These are phyloP conservation scores for Clupea harengus DNA, from an alignment of 2,113 vertebrate genomes.

Conservation along the genomic window DNA sequence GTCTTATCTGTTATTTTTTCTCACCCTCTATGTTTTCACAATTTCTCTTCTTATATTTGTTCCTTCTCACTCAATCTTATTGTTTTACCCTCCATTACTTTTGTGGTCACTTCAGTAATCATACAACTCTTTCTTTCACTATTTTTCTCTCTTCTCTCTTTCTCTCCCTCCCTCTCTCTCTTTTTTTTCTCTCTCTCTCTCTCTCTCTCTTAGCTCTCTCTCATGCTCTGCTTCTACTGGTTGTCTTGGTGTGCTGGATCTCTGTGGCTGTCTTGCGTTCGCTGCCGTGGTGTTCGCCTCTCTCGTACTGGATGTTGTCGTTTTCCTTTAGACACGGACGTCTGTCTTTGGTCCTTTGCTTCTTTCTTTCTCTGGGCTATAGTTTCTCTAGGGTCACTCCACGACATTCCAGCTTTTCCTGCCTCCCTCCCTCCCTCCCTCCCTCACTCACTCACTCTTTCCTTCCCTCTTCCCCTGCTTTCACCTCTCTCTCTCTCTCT, in stretches of 20 bases:
- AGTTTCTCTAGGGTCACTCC: background rate
- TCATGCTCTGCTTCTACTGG: slow-evolving; percentile 65
- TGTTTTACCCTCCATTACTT: background rate
- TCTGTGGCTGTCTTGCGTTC: slow-evolving; percentile 60
- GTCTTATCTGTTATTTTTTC: slow-evolving; percentile 72
- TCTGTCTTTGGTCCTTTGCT: slow-evolving; percentile 57
- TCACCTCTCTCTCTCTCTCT: slow-evolving; percentile 40
- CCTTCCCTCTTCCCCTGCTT: slow-evolving; percentile 59
- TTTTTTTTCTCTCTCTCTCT: slow-evolving; percentile 32
- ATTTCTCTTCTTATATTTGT: slow-evolving; percentile 35
- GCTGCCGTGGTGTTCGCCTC: background rate
- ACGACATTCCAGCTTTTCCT: slow-evolving; percentile 51
- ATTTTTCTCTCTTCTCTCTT: slow-evolving; percentile 25
- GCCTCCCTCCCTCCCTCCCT: slow-evolving; percentile 46
- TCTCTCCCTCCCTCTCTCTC: slow-evolving; percentile 49
- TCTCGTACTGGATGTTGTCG: slow-evolving; percentile 23
- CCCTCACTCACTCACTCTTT: slow-evolving; percentile 45
- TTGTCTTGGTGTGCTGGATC: slow-evolving; percentile 68
- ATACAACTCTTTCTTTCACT: slow-evolving; percentile 40
- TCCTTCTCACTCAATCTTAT: slow-evolving; percentile 29
- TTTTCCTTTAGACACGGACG: slow-evolving; percentile 29
- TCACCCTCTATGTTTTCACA: slow-evolving; percentile 33
- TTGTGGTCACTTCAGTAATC: slow-evolving; percentile 7
- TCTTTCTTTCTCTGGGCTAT: slow-evolving; percentile 68
- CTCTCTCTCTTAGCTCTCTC: slow-evolving; percentile 51